Conservation (phyloP, 2,888 invertebrate species). For the Globia sparganii region DNA sequence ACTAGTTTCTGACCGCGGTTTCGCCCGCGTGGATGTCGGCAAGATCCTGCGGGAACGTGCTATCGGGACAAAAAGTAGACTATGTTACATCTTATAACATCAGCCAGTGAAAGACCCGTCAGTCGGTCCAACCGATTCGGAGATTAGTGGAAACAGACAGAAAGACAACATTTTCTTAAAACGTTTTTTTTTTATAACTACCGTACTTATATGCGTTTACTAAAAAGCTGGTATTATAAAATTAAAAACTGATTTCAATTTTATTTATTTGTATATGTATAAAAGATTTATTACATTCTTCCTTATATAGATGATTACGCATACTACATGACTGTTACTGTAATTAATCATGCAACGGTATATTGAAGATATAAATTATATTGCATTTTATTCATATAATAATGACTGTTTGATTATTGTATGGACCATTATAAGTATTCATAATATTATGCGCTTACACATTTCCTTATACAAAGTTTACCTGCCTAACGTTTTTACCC, state of each 20-base stretch:
- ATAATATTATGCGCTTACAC: conserved; percentile 13
- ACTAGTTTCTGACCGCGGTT: neutral
- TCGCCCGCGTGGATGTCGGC: neutral
- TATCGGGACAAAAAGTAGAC: neutral
- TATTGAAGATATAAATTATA: conserved; percentile 25
- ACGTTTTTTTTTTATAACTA: too few relatives aligned
- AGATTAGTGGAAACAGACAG: neutral
- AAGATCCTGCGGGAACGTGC: neutral
- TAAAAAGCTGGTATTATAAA: too few relatives aligned
- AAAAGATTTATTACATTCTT: neutral
- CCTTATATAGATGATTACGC: conserved; percentile 18
- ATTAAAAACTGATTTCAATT: neutral
- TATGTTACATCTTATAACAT: neutral
- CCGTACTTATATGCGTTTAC: too few relatives aligned
- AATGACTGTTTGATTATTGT: conserved; percentile 16
- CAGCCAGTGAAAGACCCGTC: neutral
- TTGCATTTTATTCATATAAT: conserved; percentile 11
- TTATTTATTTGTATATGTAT: neutral
- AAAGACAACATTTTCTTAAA: neutral
- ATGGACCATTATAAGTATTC: conserved; percentile 29
- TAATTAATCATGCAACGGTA: conserved; percentile 3
- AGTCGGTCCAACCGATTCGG: neutral
- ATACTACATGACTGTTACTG: conserved; percentile 25
- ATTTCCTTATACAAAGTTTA: conserved; percentile 43
- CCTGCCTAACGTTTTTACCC: conserved; percentile 37